Percentiles rank a stretch among this genome's conserved stretches.
Conservation (phyloP, 1,140 invertebrate genomes). For the Geopemphigus sp. region DNA sequence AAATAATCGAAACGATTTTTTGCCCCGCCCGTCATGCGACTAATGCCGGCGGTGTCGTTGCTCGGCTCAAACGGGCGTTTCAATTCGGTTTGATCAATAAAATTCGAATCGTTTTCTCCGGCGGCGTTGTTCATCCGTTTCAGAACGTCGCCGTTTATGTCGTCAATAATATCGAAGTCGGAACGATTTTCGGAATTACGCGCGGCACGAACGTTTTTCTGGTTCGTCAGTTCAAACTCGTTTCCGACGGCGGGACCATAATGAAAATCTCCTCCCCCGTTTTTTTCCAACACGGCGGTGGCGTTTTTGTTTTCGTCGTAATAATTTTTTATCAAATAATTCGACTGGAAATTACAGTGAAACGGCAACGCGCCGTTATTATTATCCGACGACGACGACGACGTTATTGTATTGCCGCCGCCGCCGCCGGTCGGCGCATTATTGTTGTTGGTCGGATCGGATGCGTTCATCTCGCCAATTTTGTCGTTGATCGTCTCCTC, state of each 20-base stretch:
- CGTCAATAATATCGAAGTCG: not conserved
- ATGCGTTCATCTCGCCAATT: not conserved
- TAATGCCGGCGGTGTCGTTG: not conserved
- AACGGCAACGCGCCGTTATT: not conserved
- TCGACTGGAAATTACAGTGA: constrained; percentile 16
- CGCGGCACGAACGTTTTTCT: not conserved
- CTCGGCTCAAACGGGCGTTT: not conserved
- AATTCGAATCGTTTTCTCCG: not conserved
- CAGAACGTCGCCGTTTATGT: not conserved
- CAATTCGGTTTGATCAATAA: not conserved
- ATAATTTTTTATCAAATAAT: constrained; percentile 29
- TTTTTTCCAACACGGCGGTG: not conserved
- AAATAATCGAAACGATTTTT: constrained; percentile 25
- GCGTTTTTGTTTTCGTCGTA: constrained; percentile 31
- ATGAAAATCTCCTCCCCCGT: not conserved
- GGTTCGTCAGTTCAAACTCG: not conserved
- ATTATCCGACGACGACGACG: not conserved
- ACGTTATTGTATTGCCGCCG: not conserved
- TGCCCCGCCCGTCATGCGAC: not conserved
- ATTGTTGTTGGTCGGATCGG: not conserved
- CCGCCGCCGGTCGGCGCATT: too few relatives aligned
- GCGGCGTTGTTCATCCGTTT: not conserved
- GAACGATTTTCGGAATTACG: not conserved
- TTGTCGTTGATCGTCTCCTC: constrained; percentile 31
- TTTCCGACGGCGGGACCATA: not conserved